phyloP scores from a whole-genome alignment of 2,113 vertebrate genomes.

The Actenoides lindsayi region DNA sequence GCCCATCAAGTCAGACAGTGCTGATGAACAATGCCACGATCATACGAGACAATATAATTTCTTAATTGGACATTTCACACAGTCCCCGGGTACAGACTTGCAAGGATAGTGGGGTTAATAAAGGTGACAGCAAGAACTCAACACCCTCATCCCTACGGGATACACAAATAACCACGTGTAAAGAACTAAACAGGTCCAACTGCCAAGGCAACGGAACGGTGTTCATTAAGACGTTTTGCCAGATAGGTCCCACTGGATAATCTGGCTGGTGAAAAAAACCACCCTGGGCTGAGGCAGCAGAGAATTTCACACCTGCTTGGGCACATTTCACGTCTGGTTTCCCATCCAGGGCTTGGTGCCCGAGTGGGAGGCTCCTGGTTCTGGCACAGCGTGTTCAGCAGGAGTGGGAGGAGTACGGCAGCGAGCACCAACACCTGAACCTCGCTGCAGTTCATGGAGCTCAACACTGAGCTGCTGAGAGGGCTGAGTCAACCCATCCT shows the following conservation, averaged over 20 bases:
- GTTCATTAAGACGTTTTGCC: background rate
- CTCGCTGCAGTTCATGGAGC: fast-evolving
- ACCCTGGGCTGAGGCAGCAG: background rate
- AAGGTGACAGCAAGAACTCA: background rate
- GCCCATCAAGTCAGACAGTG: background rate
- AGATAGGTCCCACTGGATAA: background rate
- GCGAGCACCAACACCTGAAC: fast-evolving
- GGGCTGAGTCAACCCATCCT: background rate
- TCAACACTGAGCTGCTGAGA: background rate
- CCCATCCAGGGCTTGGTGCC: background rate
- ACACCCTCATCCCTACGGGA: fast-evolving
- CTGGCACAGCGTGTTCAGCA: fast-evolving
- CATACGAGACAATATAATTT: background rate
- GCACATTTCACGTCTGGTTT: background rate
- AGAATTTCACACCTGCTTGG: slow-evolving; percentile 22
- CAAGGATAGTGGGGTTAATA: background rate
- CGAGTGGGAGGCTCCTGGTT: background rate
- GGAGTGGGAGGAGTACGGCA: background rate
- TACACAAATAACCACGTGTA: fast-evolving
- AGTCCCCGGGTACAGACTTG: background rate
- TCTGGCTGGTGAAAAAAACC: background rate
- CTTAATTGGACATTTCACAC: background rate
- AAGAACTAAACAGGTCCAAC: background rate
- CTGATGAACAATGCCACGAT: fast-evolving
- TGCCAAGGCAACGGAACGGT: background rate